These are phyloP conservation scores for Scaptomyza montana DNA, from an alignment of 1,140 invertebrate genomes.

Conservation along the genomic window DNA sequence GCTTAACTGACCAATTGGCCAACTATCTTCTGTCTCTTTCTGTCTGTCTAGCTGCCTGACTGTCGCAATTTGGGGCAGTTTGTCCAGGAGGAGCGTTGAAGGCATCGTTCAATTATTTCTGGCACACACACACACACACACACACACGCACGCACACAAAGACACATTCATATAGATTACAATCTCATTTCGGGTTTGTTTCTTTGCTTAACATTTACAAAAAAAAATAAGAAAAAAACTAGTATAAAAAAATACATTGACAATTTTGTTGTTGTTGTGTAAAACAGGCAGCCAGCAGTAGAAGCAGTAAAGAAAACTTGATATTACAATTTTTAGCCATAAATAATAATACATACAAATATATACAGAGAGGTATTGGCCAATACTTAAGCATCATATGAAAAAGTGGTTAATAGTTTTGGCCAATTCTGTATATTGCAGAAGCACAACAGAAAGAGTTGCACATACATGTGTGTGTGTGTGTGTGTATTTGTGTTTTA, in stretches of 20 bases:
- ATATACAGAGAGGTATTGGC: background rate
- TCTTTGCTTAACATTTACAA: conserved; percentile 47
- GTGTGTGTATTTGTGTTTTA: conserved; percentile 1
- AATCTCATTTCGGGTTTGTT: conserved; percentile 33
- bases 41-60: background rate
- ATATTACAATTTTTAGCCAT: conserved; percentile 53
- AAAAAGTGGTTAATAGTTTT: no score
- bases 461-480: conserved; percentile 18
- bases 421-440: background rate
- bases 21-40: background rate
- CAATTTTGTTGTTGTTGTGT: conserved; percentile 35
- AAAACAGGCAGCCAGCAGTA: conserved; percentile 43
- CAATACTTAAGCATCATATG: no score
- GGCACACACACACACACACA: conserved; percentile 3
- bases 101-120: conserved; percentile 13
- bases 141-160: conserved; percentile 7
- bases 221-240: conserved; percentile 13
- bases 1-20: background rate
- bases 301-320: conserved; percentile 18
- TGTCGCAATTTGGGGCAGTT: conserved; percentile 11
- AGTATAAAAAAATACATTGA: conserved; percentile 79
- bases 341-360: conserved; percentile 20
- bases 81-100: conserved; percentile 13
- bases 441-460: conserved; percentile 18
- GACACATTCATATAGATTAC: conserved; percentile 4